Conservation (phyloP, 2,888 invertebrate genomes). For the Mayetiola destructor region DNA sequence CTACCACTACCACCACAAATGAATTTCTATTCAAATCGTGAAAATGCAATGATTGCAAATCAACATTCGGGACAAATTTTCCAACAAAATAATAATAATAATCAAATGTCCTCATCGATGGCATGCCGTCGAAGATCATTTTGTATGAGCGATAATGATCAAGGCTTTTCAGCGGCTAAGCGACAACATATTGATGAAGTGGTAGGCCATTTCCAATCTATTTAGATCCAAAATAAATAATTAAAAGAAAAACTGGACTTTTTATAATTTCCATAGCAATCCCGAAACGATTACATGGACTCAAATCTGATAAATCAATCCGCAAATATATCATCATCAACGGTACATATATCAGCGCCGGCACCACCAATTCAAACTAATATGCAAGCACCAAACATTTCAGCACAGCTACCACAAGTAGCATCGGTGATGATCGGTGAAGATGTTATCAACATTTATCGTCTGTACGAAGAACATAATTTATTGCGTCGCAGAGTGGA, state of each 20-base stretch:
- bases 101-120: background rate
- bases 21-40: background rate
- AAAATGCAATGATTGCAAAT: background rate
- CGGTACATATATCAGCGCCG: constrained; percentile 2
- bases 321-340: constrained; percentile 23
- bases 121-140: constrained; percentile 13
- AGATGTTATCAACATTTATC: constrained; percentile 21
- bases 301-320: constrained; percentile 19
- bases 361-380: background rate
- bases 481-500: constrained; percentile 23
- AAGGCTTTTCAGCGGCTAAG: no score
- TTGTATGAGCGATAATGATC: constrained; percentile 21
- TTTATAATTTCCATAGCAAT: no score
- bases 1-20: background rate
- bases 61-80: constrained; percentile 21
- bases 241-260: no score
- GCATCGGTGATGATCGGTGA: constrained; percentile 17
- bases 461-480: constrained; percentile 24
- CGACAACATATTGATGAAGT: no score
- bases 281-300: background rate
- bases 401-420: background rate
- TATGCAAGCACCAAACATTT: background rate
- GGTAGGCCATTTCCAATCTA: no score
- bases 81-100: background rate
- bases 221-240: no score